Percentiles rank a stretch among this genome's conserved stretches.
Conservation (phyloP, 2,888 invertebrate species). For the Hartigia nigra region DNA sequence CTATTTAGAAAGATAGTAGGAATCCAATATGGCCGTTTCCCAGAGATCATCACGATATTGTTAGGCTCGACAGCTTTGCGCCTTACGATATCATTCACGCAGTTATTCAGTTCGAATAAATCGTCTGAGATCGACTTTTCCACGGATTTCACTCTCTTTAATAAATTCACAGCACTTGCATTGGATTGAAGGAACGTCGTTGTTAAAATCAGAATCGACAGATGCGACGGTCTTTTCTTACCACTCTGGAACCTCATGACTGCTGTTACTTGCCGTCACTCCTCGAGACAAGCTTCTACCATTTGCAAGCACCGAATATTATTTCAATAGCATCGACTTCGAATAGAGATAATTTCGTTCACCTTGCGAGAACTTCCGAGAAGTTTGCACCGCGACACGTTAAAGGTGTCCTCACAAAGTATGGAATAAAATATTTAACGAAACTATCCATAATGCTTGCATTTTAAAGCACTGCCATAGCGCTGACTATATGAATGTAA, state of each 20-base stretch:
- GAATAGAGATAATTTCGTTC: not conserved
- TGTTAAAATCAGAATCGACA: not conserved
- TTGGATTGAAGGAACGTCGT: not conserved
- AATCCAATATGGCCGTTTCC: not conserved
- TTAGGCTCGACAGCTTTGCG: not conserved
- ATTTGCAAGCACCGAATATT: not conserved
- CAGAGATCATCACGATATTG: not conserved
- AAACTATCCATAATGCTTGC: not conserved
- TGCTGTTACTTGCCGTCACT: not conserved
- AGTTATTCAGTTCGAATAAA: not conserved
- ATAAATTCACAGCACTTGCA: not conserved
- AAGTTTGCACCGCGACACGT: not conserved
- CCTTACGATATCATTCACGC: not conserved
- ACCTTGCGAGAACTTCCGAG: not conserved
- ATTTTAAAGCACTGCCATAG: not conserved
- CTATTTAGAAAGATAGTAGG: not conserved
- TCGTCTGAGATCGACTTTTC: not conserved
- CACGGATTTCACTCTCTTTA: not conserved
- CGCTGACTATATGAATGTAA: not conserved
- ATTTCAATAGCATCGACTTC: not conserved
- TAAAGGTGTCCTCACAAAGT: not conserved
- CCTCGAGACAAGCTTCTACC: not conserved
- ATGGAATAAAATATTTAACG: not conserved
- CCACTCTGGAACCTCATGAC: not conserved
- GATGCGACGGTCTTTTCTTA: not conserved